Base-by-base conservation (phyloP, 2,797 vertebrate genomes). In the Danio jaintianensis region DNA sequence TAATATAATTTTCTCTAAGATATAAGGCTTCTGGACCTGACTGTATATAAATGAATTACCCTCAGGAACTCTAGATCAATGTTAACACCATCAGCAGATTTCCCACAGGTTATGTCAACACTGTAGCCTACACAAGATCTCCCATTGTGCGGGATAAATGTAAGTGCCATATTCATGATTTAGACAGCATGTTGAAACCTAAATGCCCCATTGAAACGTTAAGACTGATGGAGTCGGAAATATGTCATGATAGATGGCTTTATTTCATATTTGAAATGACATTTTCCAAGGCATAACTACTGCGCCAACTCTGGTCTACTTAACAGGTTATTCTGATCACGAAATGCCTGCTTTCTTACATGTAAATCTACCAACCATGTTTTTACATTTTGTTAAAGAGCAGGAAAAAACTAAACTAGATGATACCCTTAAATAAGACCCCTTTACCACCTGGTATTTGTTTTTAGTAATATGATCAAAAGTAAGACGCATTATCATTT, bases 71-170 rank as follows among this genome's bases (percentile, higher is more conserved):
- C 20, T 53, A 16, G 40, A 66, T 76, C 63, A 45, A 56, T 67
- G 52, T 58, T 55, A 58, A 58, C 52, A 58, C 42, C 20, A 67
- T 77, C 75, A 77, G 16, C 48, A 53, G 50, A 55, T 50, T 76
- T 66, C 50, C 48, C 47, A 76, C 13, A 56, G 76, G 63, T 53
- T 55, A 22, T 67, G 22, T 48, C 42, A 78, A 78, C 75, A 68
- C 55, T 58, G 63, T 15, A 77, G 56, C 15, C 20, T 77, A 7
- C 8, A 67, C 15, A 47, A 58, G 52, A 13, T 18, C 63, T 67
- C 63, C 6, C 20, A 38, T 58, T 58, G 61, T 66, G 63, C 52
- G 29, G 22, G 45, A 47, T 78, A 67, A 56, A 77, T 18, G 10
- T 47, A 43, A 59, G 15, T 56, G 40, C 22, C 75, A 38, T 38